Evolutionary conservation across 2,888 invertebrate species (phyloP).

Genomic region (Drosophila algonquin): DNA sequence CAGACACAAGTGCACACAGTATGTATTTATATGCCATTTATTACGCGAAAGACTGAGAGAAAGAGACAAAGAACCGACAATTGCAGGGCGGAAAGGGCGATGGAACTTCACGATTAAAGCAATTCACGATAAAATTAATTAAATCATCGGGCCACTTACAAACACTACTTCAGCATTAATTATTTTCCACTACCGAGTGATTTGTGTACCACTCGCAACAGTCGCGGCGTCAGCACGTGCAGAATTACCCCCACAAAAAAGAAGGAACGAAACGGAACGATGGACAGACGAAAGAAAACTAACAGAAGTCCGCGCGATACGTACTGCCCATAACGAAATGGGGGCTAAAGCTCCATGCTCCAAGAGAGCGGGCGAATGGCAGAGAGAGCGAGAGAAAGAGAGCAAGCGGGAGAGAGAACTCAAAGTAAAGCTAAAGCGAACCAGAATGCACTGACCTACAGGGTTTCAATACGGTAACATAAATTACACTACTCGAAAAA

Average conservation of each 20-base stretch:
- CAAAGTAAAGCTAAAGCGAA: neutral
- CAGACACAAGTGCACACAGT: neutral
- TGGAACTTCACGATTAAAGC: neutral
- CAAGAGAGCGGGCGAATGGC: too few species aligned
- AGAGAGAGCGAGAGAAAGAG: neutral
- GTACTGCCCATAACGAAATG: neutral
- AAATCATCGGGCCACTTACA: slow-evolving; percentile 22
- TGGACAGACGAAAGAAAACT: slow-evolving; percentile 14
- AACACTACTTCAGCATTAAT: slow-evolving; percentile 26
- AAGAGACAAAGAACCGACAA: neutral
- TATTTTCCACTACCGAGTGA: slow-evolving; percentile 7
- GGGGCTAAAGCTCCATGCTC: too few species aligned
- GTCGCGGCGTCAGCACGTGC: slow-evolving; percentile 28
- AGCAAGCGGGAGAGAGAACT: neutral
- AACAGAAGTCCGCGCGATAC: neutral
- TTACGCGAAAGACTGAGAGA: slow-evolving; percentile 23
- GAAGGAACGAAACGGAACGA: neutral
- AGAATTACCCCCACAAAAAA: slow-evolving; percentile 20
- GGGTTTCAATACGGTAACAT: neutral
- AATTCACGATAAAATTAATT: slow-evolving; percentile 8
- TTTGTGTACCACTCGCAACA: slow-evolving; percentile 12
- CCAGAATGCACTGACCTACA: neutral
- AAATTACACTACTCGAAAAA: too few species aligned
- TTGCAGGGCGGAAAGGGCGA: neutral
- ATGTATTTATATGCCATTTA: slow-evolving; percentile 16